phyloP scores from a whole-genome alignment of 2,113 vertebrate species.

The Hoplias malabaricus region DNA sequence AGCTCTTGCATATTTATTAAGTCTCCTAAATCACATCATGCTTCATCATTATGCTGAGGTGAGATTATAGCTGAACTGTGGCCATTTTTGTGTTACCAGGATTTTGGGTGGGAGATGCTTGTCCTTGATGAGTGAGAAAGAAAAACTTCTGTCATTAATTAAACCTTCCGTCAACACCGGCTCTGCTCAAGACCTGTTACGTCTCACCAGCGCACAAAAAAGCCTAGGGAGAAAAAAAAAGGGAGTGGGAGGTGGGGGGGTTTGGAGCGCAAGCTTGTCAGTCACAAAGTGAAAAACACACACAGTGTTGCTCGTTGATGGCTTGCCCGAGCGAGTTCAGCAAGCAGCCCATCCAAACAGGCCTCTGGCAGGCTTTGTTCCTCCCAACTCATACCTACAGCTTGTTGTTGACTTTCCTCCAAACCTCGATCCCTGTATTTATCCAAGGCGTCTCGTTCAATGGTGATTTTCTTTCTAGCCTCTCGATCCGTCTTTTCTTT shows the following conservation, averaged over 20 bases:
- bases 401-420: conserved; percentile 50
- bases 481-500: conserved; percentile 48
- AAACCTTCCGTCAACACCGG: conserved; percentile 38
- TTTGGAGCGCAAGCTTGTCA: conserved; percentile 51
- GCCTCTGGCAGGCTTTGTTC: conserved; percentile 41
- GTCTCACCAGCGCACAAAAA: conserved; percentile 19
- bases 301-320: conserved; percentile 26
- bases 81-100: background rate
- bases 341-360: conserved; percentile 30
- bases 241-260: too few relatives aligned
- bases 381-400: conserved; percentile 42
- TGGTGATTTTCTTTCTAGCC: conserved; percentile 23
- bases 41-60: background rate
- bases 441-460: conserved; percentile 50
- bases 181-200: conserved; percentile 5
- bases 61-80: background rate
- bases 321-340: conserved; percentile 51
- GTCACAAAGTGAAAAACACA: conserved; percentile 41
- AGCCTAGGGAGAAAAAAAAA: background rate
- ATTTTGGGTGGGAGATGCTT: background rate
- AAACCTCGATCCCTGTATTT: conserved; percentile 48
- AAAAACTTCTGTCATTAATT: conserved; percentile 28
- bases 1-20: background rate
- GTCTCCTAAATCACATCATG: background rate
- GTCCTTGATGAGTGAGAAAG: conserved; percentile 6